Evolutionary conservation across 2,797 vertebrate species (phyloP), one percentile per base, ranked within the genome.

Genomic region (Brachymystax lenok): DNA sequence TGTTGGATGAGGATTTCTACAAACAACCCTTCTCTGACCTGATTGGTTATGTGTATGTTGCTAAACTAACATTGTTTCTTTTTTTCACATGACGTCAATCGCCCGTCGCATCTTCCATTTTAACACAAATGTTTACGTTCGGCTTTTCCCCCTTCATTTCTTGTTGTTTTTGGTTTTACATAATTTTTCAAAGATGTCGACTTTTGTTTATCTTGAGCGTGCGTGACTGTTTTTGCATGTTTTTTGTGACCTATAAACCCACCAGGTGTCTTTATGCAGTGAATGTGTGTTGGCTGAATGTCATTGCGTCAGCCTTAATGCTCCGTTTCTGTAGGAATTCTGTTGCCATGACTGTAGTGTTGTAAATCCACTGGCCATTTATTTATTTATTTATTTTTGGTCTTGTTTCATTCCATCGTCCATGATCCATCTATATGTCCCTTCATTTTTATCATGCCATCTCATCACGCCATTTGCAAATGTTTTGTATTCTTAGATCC

Each of bases 1-100:
- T 99, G 92, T 95, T 97, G 97, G 98, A 99, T 91, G 97, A 99
- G 96, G 97, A 97, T 95, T 99, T 99, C 98, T 99, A 97, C 98
- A 99, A 98, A 95, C 98, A 99, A 94, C 98, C 98, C 95, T 98
- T 98, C 96, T 96, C 97, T 97, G 98, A 99, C 85, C 92, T 99
- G 95, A 99, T 99, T 96, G 98, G 98, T 98, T 99, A 99, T 98
- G 98, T 99, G 98, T 99, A 99, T 99, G 98, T 99, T 96, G 95
- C 95, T 94, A 93, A 96, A 96, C 96, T 97, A 96, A 96, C 96
- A 91, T 90, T 90, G 86, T 88, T 74, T 76, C 68, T 68, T 79
- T 82, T 69, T 68, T 35, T 33, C 35, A 7, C 35, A 6, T 35
- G 35, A 35, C 35, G 35, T 76, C 66, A 14, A 85, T 67, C 78